Percentiles rank a stretch among this genome's conserved stretches.
phyloP scores from a whole-genome alignment of 1,140 invertebrate genomes.

The Neotoxoptera formosana region DNA sequence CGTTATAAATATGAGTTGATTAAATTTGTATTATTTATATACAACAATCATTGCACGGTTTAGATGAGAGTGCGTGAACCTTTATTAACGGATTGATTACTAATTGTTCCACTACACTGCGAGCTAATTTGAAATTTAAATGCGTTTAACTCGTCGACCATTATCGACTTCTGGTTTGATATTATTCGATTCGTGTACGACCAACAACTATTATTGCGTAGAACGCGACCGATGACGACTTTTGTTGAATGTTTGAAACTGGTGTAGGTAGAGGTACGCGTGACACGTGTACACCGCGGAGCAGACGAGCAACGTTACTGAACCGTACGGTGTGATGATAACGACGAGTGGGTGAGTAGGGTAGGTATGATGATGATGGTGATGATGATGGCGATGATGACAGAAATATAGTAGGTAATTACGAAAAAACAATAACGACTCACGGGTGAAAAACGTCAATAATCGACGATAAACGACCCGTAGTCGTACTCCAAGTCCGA shows the following conservation, averaged over 20 bases:
- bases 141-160: not conserved
- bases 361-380: too few relatives aligned
- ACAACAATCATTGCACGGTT: not conserved
- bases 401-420: too few relatives aligned
- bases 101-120: not conserved
- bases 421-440: too few relatives aligned
- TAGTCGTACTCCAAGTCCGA: not conserved
- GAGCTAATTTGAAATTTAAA: not conserved
- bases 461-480: not conserved
- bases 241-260: too few relatives aligned
- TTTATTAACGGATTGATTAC: not conserved
- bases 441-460: not conserved
- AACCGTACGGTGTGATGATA: too few relatives aligned
- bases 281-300: too few relatives aligned
- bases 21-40: too few relatives aligned
- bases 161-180: not conserved
- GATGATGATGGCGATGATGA: too few relatives aligned
- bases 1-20: not conserved
- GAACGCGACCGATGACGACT: not conserved
- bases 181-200: not conserved
- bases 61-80: not conserved
- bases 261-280: too few relatives aligned
- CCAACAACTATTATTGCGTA: not conserved
- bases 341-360: too few relatives aligned
- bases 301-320: too few relatives aligned